Evolutionary conservation across 2,888 invertebrate species (phyloP), one percentile per base, ranked within the genome.

Genomic region (Aleiodes testaceus): DNA sequence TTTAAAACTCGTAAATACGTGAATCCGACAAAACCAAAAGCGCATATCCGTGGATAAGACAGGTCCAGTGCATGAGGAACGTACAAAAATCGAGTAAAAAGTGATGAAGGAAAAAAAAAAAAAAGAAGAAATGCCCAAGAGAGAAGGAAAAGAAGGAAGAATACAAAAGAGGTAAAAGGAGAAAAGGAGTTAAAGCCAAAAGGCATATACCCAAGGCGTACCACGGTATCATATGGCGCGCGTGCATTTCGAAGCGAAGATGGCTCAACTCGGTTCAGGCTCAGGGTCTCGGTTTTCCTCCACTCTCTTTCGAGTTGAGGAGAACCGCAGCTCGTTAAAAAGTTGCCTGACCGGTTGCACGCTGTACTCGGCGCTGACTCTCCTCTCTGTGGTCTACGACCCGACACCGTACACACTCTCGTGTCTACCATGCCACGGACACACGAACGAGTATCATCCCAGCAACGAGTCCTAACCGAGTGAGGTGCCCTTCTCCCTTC

Each of bases 311-410:
- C 72, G 73, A 36, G 36, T 36, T 16, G 69, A 45, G 7, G 74
- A 78, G 77, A 76, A 75, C 75, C 78, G 79, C 82, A 80, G 83
- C 86, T 87, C 85, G 87, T 87, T 87, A 87, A 87, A 87, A 87
- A 87, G 87, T 87, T 86, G 86, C 83, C 78, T 83, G 86, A 87
- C 87, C 87, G 87, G 87, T 87, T 87, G 83, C 82, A 81, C 83
- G 85, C 81, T 70, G 70, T 36, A 49, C 74, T 80, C 79, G 79
- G 76, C 80, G 81, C 80, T 83, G 83, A 82, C 83, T 82, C 75
- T 64, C 79, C 74, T 70, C 75, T 78, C 82, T 82, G 84, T 85
- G 86, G 86, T 86, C 84, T 85, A 85, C 85, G 86, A 86, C 84
- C 84, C 83, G 85, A 84, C 82, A 84, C 81, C 82, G 83, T 78